A percentile compares a stretch with the other conserved stretches of the same genome.
Conservation (phyloP, 2,888 invertebrate genomes). For the Synanthedon formicaeformis region DNA sequence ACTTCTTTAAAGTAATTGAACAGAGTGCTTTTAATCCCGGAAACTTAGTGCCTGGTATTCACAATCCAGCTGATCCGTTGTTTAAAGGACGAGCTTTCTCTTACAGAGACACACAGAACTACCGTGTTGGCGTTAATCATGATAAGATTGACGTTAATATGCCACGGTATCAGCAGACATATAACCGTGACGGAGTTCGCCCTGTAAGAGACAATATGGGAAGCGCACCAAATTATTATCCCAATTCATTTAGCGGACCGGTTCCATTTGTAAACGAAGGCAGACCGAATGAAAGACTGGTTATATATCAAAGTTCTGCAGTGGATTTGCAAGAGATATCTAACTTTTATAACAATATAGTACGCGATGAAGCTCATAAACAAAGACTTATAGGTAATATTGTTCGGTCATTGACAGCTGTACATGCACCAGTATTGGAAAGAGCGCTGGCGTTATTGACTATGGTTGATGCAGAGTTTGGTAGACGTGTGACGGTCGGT, state of each 20-base stretch:
- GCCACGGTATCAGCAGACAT: slow-evolving; percentile 78
- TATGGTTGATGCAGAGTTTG: slow-evolving; percentile 78
- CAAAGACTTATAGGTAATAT: slow-evolving; percentile 15
- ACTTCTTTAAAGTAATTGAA: slow-evolving; percentile 88
- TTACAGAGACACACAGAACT: slow-evolving; percentile 82
- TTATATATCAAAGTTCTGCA: not conserved
- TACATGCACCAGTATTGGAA: slow-evolving; percentile 73
- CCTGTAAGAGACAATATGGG: slow-evolving; percentile 77
- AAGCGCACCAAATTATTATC: slow-evolving; percentile 90
- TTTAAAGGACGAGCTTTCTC: slow-evolving; percentile 80
- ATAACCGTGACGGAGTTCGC: slow-evolving; percentile 84
- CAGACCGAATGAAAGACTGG: slow-evolving; percentile 1
- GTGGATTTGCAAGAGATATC: slow-evolving; percentile 67
- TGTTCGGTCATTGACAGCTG: slow-evolving; percentile 8
- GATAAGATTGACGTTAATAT: slow-evolving; percentile 90
- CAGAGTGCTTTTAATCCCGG: slow-evolving; percentile 86
- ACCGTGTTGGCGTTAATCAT: slow-evolving; percentile 87
- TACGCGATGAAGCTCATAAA: slow-evolving; percentile 11
- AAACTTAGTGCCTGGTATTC: slow-evolving; percentile 86
- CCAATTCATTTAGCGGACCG: slow-evolving; percentile 89
- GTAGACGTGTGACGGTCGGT: slow-evolving; percentile 73
- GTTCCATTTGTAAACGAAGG: slow-evolving; percentile 18
- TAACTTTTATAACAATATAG: slow-evolving; percentile 79
- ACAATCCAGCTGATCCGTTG: slow-evolving; percentile 87
- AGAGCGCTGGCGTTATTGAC: slow-evolving; percentile 81